Evolutionary conservation across 2,113 vertebrate species (phyloP), one percentile per base, ranked within the genome.

Genomic region (Vulpes vulpes): DNA sequence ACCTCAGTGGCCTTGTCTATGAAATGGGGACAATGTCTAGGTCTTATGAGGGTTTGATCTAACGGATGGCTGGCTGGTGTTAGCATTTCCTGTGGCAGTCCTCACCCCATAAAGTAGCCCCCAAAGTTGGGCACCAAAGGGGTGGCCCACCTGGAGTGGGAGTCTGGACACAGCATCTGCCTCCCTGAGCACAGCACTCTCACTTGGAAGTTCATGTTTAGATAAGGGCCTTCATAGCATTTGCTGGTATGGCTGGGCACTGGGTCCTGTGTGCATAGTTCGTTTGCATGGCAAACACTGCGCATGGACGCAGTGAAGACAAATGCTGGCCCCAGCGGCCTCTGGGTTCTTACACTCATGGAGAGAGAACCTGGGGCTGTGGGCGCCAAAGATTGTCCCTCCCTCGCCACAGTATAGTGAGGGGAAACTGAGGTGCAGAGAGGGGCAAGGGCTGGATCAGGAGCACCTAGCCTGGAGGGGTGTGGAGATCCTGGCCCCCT

Each of bases 211-310:
- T 82, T 94, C 94, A n/a, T 91, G 9, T 65, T 96, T 69, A n/a
- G 90, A 35, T 51, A 53, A 22, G 64, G n/a, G 27, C 67, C 57
- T 69, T 64, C 1, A 0, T 8, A 0, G 64, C 84, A 79, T 96
- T 97, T 83, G 78, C 94, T 35, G 0, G 62, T 1, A 0, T 27
- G 20, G 73, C 85, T 2, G 2, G 73, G 81, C 60, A 19, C 4
- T 35, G 49, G 23, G 73, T 64, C 38, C 73, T 94, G 69, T 97
- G 91, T 95, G 91, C 96, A 94, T 67, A 84, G 89, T 92, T 74
- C 14, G 27, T 97, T 97, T 96, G 89, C 96, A 74, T 15, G 67
- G 95, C 89, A 97, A 96, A 98, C 95, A 96, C 19, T 20, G n/a
- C 14, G 19, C 2, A 5, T 22, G 0, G 73, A 25, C 20, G 0